These are phyloP conservation scores for Bicyclus anynana DNA, from an alignment of 1,140 invertebrate species.

Conservation along the genomic window DNA sequence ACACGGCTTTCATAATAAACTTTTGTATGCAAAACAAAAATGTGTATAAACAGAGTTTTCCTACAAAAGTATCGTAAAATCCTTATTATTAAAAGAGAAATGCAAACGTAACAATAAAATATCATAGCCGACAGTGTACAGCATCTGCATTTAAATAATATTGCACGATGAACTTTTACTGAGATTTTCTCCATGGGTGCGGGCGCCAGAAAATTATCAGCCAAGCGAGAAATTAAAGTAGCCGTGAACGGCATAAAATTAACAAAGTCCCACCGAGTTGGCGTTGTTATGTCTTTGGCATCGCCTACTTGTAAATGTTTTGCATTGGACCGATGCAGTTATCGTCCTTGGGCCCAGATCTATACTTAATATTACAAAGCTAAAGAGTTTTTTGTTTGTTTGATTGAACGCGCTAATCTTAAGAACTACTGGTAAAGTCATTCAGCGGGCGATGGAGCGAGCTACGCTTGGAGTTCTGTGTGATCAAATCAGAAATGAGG, in stretches of 20 bases:
- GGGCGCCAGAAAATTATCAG: conserved; percentile 62
- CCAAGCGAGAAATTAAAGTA: conserved; percentile 56
- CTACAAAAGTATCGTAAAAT: not conserved
- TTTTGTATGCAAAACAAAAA: not conserved
- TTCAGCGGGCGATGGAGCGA: too few relatives aligned
- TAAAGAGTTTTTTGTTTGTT: too few relatives aligned
- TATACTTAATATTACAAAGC: not conserved
- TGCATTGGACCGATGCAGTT: not conserved
- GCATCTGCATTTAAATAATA: conserved; percentile 38
- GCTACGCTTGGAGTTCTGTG: too few relatives aligned
- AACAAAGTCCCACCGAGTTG: conserved; percentile 39
- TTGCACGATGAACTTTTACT: conserved; percentile 41
- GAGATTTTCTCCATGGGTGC: conserved; percentile 52
- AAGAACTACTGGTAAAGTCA: too few relatives aligned
- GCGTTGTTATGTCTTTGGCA: conserved; percentile 34
- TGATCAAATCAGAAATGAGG: too few relatives aligned
- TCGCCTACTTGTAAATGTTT: not conserved
- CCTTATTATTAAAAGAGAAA: conserved; percentile 5
- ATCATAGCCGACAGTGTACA: conserved; percentile 23
- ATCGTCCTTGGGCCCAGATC: not conserved
- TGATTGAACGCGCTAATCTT: too few relatives aligned
- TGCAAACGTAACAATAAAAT: conserved; percentile 15
- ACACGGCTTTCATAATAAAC: not conserved
- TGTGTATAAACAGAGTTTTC: not conserved
- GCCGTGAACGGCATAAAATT: conserved; percentile 66